These are phyloP conservation scores for Diorhabda carinulata DNA, from an alignment of 1,140 invertebrate species.

Conservation along the genomic window DNA sequence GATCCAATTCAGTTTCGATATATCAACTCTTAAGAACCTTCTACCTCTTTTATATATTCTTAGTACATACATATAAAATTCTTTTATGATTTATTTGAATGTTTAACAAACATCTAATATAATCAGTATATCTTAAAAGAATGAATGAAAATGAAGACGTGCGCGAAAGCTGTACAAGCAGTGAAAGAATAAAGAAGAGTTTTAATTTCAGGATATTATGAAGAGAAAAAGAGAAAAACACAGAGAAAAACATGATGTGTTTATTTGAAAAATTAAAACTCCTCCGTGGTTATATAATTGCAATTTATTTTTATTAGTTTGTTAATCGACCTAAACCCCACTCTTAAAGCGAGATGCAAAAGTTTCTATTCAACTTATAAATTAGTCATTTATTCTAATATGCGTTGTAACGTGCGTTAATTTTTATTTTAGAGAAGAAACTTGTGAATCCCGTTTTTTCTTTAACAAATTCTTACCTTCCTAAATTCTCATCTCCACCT, in stretches of 20 bases:
- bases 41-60: too few relatives aligned
- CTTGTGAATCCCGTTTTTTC: neutral
- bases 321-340: too few relatives aligned
- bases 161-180: neutral
- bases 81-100: neutral
- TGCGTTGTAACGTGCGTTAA: too few relatives aligned
- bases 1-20: neutral
- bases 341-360: too few relatives aligned
- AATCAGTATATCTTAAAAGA: neutral
- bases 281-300: neutral
- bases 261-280: neutral
- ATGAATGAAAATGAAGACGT: neutral
- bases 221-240: neutral
- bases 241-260: neutral
- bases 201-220: constrained; percentile 3
- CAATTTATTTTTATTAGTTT: too few relatives aligned
- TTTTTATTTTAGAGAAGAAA: neutral
- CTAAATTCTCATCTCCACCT: constrained; percentile 76
- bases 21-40: neutral
- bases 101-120: neutral
- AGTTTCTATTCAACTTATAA: too few relatives aligned
- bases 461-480: constrained; percentile 61
- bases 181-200: neutral
- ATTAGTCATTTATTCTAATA: too few relatives aligned
- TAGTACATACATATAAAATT: too few relatives aligned